Evolutionary conservation across 2,113 vertebrate genomes (phyloP).

Genomic region (Phrynocephalus versicolor): DNA sequence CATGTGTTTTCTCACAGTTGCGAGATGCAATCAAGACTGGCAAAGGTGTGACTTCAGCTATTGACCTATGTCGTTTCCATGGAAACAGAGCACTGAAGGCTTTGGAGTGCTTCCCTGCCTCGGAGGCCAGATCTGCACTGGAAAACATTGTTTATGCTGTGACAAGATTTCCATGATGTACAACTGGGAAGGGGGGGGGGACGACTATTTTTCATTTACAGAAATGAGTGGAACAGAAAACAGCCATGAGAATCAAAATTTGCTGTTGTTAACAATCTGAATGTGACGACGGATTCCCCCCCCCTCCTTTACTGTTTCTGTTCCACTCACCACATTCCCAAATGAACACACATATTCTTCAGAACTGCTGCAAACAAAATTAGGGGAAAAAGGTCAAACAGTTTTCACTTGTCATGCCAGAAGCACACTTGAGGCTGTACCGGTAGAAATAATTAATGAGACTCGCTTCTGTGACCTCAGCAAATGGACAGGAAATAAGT

Average conservation of each 20-base stretch:
- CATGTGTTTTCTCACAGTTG: constrained; percentile 84
- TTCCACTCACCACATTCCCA: constrained; percentile 41
- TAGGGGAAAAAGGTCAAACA: constrained; percentile 82
- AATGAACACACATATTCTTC: constrained; percentile 52
- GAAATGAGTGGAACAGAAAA: constrained; percentile 1
- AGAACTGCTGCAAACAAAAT: constrained; percentile 72
- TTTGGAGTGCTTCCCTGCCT: constrained; percentile 91
- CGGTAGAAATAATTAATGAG: constrained; percentile 99
- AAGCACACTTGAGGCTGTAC: constrained; percentile 88
- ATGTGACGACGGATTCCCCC: constrained; percentile 28
- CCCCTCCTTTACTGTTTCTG: not conserved
- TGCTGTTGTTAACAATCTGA: constrained; percentile 24
- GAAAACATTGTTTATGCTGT: constrained; percentile 93
- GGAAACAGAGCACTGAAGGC: constrained; percentile 92
- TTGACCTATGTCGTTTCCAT: constrained; percentile 95
- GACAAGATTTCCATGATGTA: constrained; percentile 86
- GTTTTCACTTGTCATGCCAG: constrained; percentile 84
- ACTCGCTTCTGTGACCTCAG: constrained; percentile 88
- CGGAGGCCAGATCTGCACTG: constrained; percentile 92
- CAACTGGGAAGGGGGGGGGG: constrained; percentile 29
- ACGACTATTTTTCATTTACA: constrained; percentile 31
- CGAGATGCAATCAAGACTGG: constrained; percentile 86
- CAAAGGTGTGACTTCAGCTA: constrained; percentile 91
- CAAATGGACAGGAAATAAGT: constrained; percentile 99
- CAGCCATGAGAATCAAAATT: not conserved